Base-by-base conservation (phyloP, 2,888 invertebrate genomes). In the Exephanes ischioxanthus region DNA sequence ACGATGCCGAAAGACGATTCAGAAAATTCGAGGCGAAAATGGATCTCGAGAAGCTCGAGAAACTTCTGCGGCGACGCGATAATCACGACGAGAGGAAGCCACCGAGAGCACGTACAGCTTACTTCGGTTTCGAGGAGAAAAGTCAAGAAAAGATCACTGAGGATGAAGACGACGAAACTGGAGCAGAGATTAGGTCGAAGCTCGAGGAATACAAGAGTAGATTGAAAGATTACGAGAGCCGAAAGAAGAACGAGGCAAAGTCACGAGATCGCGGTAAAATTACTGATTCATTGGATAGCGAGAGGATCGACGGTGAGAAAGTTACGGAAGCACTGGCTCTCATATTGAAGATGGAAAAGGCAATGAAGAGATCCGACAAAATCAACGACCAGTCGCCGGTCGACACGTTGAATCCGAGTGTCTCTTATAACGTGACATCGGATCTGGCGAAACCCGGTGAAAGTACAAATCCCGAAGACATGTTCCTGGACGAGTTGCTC, bases 191-290 rank as follows among this genome's bases (percentile, higher is more conserved):
- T 16, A 86, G 88, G 9, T 85, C 88, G 0, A 91, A 89, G 77
- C 81, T 91, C 16, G 86, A 88, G 48, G 87, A 88, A 58, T 92
- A 92, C 80, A 91, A 89, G 70, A 89, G 86, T 70, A 90, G 87
- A 0, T 80, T 91, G 71, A 78, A 68, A 14, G 87, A 90, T 53
- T 89, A 88, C 68, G 87, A 86, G 75, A 84, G 71, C 22, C 67
- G 77, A 48, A 89, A 78, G 9, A 84, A 78, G 33, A 33, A 68
- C 16, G 71, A 84, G 19, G 37, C 33, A 84, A 88, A 63, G 19
- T 75, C 70, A 53, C 55, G 61, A 33, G 63, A 73, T 70, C 63
- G 33, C 3, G 70, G 48, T 5, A 26, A 45, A 71, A n/a, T 33
- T 5, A n/a, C 7, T 2, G 55, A 81, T 66, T 37, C 76, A 30